A percentile compares a stretch with the other conserved stretches of the same genome.
These are phyloP conservation scores for Drosophila mauritiana DNA, from an alignment of 1,140 invertebrate species.

Conservation along the genomic window DNA sequence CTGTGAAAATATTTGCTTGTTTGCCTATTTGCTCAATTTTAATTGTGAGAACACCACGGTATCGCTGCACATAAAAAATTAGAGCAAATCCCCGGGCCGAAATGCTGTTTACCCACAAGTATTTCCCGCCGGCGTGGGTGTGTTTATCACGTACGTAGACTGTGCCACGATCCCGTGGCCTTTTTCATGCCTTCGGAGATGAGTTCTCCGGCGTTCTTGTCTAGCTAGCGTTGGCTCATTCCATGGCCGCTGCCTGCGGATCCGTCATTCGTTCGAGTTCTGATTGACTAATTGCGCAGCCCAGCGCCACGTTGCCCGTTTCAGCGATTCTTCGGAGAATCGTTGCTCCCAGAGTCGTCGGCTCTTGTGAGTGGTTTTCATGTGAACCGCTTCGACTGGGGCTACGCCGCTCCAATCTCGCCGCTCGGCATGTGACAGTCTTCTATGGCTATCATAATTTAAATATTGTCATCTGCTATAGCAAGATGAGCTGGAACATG, in stretches of 20 bases:
- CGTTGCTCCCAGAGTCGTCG: slow-evolving; percentile 10
- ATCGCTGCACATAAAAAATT: slow-evolving; percentile 59
- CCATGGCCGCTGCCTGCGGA: slow-evolving; percentile 7
- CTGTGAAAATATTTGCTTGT: slow-evolving; percentile 83
- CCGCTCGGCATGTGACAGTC: slow-evolving; percentile 33
- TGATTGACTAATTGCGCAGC: slow-evolving; percentile 81
- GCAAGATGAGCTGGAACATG: slow-evolving; percentile 18
- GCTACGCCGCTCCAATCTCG: slow-evolving; percentile 25
- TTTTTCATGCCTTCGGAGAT: slow-evolving; percentile 69
- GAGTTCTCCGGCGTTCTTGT: slow-evolving; percentile 2
- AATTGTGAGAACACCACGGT: slow-evolving; percentile 64
- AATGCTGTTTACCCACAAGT: slow-evolving; percentile 61
- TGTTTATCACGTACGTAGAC: slow-evolving; percentile 72
- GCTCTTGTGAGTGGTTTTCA: slow-evolving; percentile 32
- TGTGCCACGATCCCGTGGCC: slow-evolving; percentile 77
- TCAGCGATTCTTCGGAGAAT: slow-evolving; percentile 4
- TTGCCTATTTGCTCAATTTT: slow-evolving; percentile 77
- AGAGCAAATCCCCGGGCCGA: slow-evolving; percentile 72
- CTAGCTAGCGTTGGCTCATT: slow-evolving; percentile 15
- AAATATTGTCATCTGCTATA: slow-evolving; percentile 75
- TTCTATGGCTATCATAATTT: slow-evolving; percentile 76
- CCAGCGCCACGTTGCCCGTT: slow-evolving; percentile 33
- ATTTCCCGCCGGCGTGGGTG: slow-evolving; percentile 23
- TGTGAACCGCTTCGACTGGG: slow-evolving; percentile 41
- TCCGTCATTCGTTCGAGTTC: slow-evolving; percentile 78